These are phyloP conservation scores for Dolichomitus sp. DNA, from an alignment of 2,888 invertebrate species.

Conservation along the genomic window DNA sequence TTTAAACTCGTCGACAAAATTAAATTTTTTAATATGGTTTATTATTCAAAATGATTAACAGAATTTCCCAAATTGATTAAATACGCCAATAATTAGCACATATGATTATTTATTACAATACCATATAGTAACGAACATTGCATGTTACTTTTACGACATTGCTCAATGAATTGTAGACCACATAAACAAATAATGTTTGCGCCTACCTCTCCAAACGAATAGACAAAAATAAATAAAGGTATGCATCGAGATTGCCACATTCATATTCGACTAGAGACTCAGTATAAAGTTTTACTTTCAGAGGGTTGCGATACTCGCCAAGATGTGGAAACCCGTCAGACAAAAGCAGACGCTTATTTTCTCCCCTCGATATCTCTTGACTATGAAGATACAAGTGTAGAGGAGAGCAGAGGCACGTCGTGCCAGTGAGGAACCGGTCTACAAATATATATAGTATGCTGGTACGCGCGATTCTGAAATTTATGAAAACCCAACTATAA, in stretches of 20 bases:
- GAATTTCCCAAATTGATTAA: too few species aligned
- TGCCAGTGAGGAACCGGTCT: constrained; percentile 9
- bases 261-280: constrained; percentile 3
- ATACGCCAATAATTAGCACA: too few species aligned
- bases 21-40: too few species aligned
- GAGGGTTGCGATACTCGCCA: background rate
- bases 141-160: background rate
- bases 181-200: background rate
- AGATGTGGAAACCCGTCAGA: constrained; percentile 1
- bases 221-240: background rate
- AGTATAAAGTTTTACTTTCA: background rate
- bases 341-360: constrained; percentile 19
- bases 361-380: constrained; percentile 14
- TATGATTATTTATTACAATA: too few species aligned
- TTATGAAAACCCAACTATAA: constrained; percentile 81
- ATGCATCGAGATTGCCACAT: constrained; percentile 8
- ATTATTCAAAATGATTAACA: too few species aligned
- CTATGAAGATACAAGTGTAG: constrained; percentile 23
- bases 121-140: too few species aligned
- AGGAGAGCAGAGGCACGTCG: constrained; percentile 25
- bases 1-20: too few species aligned
- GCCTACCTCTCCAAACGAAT: background rate
- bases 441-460: constrained; percentile 8
- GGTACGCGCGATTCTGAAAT: constrained; percentile 73
- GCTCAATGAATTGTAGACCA: background rate